phyloP scores from a whole-genome alignment of 1,140 invertebrate species.

The honey bee (Apis mellifera) region DNA sequence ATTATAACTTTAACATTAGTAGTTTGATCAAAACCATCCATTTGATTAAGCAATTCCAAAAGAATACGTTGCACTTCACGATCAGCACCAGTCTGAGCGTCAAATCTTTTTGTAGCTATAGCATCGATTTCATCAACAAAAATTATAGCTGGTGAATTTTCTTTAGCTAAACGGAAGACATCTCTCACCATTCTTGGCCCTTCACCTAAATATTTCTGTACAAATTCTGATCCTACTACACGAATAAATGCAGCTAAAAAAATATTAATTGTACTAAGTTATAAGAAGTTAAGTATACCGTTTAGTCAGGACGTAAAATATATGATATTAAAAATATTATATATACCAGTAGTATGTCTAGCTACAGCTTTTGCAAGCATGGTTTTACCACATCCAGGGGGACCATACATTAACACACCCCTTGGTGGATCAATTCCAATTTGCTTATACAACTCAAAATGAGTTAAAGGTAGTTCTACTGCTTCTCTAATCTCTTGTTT shows the following conservation, averaged over 20 bases:
- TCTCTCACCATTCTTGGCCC: constrained; percentile 99
- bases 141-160: constrained; percentile 99
- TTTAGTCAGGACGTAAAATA: not conserved
- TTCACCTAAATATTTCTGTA: constrained; percentile 99
- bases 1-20: constrained; percentile 99
- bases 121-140: constrained; percentile 99
- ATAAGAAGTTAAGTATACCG: not conserved
- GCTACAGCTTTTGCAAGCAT: constrained; percentile 99
- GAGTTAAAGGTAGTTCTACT: constrained; percentile 98
- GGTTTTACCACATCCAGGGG: constrained; percentile 98
- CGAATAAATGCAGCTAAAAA: constrained; percentile 96
- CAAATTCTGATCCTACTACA: constrained; percentile 99
- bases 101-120: constrained; percentile 99
- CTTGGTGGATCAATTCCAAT: constrained; percentile 98
- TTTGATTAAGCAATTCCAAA: constrained; percentile 98
- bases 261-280: constrained; percentile 56
- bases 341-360: constrained; percentile 94
- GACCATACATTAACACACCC: constrained; percentile 99
- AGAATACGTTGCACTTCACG: constrained; percentile 99
- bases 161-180: constrained; percentile 98
- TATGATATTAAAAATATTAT: constrained; percentile 21
- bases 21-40: constrained; percentile 99
- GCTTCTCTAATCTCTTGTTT: constrained; percentile 99
- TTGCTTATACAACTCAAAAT: constrained; percentile 99
- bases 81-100: constrained; percentile 99